These are phyloP conservation scores for Mycalesis mineus DNA, from an alignment of 2,888 invertebrate genomes.

Conservation along the genomic window DNA sequence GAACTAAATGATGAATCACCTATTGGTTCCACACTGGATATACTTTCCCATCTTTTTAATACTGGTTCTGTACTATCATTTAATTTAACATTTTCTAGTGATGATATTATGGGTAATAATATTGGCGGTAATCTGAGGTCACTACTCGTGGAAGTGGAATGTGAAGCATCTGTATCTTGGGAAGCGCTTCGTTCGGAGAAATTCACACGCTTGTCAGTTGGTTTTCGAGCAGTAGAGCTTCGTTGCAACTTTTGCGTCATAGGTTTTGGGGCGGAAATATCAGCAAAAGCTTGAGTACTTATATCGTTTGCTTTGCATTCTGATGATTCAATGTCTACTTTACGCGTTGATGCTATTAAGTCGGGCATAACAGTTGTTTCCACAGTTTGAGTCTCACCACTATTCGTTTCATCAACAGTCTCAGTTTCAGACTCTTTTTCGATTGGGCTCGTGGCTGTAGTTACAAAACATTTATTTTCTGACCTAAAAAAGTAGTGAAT, in stretches of 20 bases:
- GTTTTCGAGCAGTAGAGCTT: slow-evolving; percentile 67
- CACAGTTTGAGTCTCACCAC: slow-evolving; percentile 42
- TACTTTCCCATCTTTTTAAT: slow-evolving; percentile 78
- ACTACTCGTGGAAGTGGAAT: slow-evolving; percentile 78
- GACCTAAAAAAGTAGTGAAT: slow-evolving; percentile 62
- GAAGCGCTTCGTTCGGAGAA: slow-evolving; percentile 78
- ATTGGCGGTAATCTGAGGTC: slow-evolving; percentile 85
- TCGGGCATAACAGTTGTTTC: slow-evolving; percentile 51
- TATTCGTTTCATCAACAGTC: slow-evolving; percentile 40
- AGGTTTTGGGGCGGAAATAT: slow-evolving; percentile 35
- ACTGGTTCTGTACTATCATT: slow-evolving; percentile 60
- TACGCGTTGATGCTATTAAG: slow-evolving; percentile 51
- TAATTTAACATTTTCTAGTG: slow-evolving; percentile 75
- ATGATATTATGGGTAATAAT: slow-evolving; percentile 82
- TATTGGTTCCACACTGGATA: slow-evolving; percentile 84
- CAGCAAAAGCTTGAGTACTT: slow-evolving; percentile 41
- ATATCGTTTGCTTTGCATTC: slow-evolving; percentile 51
- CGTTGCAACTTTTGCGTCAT: slow-evolving; percentile 56
- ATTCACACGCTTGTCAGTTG: slow-evolving; percentile 70
- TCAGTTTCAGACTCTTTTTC: slow-evolving; percentile 57
- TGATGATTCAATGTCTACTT: slow-evolving; percentile 52
- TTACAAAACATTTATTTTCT: slow-evolving; percentile 78
- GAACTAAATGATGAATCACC: slow-evolving; percentile 83
- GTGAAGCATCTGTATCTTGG: slow-evolving; percentile 80
- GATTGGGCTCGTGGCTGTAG: slow-evolving; percentile 45